phyloP scores from a whole-genome alignment of 2,888 invertebrate species.

The Phyto melanocephala region DNA sequence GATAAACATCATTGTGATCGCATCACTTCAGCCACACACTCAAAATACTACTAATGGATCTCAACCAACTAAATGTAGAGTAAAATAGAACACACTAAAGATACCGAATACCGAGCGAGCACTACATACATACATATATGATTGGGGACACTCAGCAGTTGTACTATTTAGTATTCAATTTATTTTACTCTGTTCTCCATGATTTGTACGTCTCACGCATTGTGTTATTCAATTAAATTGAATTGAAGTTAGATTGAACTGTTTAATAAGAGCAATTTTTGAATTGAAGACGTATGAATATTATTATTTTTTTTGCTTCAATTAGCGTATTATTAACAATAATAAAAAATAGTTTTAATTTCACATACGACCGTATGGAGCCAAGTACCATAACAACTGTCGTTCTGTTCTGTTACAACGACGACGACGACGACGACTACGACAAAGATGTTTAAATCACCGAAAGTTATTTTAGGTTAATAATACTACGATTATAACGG shows the following conservation, averaged over 20 bases:
- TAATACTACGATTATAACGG: constrained; percentile 26
- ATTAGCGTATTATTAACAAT: constrained; percentile 6
- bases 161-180: too few species aligned
- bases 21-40: neutral
- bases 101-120: neutral
- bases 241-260: neutral
- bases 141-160: constrained; percentile 5
- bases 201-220: neutral
- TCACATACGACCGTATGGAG: neutral
- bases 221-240: neutral
- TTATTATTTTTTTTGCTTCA: neutral
- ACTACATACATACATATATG: too few species aligned
- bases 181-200: neutral
- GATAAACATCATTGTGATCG: neutral
- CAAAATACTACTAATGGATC: neutral
- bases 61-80: constrained; percentile 23
- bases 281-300: neutral
- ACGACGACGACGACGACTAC: constrained; percentile 1
- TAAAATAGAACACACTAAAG: constrained; percentile 19
- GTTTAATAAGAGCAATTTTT: neutral
- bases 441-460: too few species aligned
- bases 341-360: constrained; percentile 2
- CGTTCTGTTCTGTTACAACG: neutral
- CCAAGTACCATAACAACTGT: constrained; percentile 25
- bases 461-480: too few species aligned